Conservation (phyloP, 2,888 invertebrate genomes). For the Tipula helvola region DNA sequence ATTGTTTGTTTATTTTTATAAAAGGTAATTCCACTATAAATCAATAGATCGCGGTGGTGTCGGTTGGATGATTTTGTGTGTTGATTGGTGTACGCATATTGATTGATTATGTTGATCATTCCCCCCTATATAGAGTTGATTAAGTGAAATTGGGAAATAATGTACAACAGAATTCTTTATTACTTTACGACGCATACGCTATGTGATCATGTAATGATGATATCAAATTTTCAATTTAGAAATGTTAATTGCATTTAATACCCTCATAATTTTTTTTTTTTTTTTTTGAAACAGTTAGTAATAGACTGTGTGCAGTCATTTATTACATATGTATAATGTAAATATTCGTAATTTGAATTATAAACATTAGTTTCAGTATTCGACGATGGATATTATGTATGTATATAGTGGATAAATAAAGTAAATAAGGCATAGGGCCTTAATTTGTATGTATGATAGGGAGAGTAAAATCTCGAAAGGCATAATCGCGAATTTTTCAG, state of each 20-base stretch:
- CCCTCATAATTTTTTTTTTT: not conserved
- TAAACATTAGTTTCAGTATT: not conserved
- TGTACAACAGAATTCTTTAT: not conserved
- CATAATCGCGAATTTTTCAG: too few relatives aligned
- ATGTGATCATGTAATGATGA: not conserved
- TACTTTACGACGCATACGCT: not conserved
- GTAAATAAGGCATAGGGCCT: too few relatives aligned
- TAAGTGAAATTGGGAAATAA: not conserved
- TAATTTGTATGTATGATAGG: too few relatives aligned
- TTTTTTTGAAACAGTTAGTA: not conserved
- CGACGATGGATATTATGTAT: not conserved
- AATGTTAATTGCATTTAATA: not conserved
- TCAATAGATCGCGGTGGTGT: not conserved
- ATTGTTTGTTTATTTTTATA: not conserved
- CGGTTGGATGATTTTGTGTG: not conserved
- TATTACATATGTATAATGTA: not conserved
- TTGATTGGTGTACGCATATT: not conserved
- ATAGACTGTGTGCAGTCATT: not conserved
- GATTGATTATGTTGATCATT: not conserved
- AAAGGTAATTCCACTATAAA: not conserved
- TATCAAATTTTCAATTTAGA: not conserved
- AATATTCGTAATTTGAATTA: not conserved
- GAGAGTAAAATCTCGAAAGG: too few relatives aligned
- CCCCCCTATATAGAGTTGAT: not conserved
- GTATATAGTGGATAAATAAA: not conserved